Percentiles rank a stretch among this genome's conserved stretches.
phyloP scores from a whole-genome alignment of 1,140 invertebrate species.

The Lordiphosa stackelbergi region DNA sequence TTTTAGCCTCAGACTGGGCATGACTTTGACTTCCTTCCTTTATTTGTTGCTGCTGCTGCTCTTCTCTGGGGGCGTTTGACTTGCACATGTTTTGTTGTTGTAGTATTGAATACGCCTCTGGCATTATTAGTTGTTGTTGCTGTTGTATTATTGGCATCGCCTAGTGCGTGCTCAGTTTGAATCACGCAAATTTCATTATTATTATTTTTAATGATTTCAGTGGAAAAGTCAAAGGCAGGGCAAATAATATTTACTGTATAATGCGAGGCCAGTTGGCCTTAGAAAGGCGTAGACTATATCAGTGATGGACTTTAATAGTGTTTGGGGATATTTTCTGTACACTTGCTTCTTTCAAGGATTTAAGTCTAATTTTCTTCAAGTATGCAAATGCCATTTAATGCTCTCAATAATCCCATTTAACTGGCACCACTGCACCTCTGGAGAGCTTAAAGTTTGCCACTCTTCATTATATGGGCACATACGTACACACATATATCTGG shows the following conservation, averaged over 20 bases:
- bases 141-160: constrained; percentile 62
- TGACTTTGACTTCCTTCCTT: constrained; percentile 69
- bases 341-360: too few species aligned
- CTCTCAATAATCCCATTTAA: constrained; percentile 7
- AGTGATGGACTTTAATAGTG: background rate
- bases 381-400: constrained; percentile 7
- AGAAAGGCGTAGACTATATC: background rate
- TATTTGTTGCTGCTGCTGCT: constrained; percentile 9
- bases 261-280: constrained; percentile 10
- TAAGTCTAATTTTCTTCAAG: background rate
- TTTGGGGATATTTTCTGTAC: too few species aligned
- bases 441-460: constrained; percentile 17
- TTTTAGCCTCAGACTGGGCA: constrained; percentile 49
- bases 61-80: constrained; percentile 52
- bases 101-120: constrained; percentile 60
- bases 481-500: constrained; percentile 1
- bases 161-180: constrained; percentile 68
- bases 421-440: constrained; percentile 2
- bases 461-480: constrained; percentile 10
- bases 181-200: constrained; percentile 75
- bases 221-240: constrained; percentile 30
- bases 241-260: background rate
- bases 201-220: constrained; percentile 73
- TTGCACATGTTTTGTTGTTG: constrained; percentile 62
- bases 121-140: constrained; percentile 26